Percentiles rank a stretch among this genome's conserved stretches.
Conservation (phyloP, 2,797 vertebrate species). For the Periparus ater region DNA sequence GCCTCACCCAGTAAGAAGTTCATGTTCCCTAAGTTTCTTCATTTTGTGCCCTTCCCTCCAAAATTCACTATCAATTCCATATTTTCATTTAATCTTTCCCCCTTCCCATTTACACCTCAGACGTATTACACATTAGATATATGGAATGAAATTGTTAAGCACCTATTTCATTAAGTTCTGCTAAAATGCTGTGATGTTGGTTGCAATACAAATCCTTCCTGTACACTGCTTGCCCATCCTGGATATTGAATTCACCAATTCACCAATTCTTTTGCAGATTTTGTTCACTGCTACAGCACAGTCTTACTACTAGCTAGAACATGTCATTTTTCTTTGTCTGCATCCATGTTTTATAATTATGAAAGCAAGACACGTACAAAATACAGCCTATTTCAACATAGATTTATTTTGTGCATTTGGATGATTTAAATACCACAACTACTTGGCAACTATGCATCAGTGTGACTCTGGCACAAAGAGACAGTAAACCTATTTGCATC, state of each 20-base stretch:
- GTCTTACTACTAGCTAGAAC: background rate
- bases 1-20: background rate
- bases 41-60: background rate
- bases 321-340: background rate
- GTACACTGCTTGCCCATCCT: background rate
- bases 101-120: background rate
- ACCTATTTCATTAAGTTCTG: background rate
- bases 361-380: background rate
- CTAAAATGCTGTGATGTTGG: background rate
- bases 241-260: background rate
- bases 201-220: background rate
- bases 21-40: background rate
- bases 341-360: background rate
- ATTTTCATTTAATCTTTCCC: background rate
- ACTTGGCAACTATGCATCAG: background rate
- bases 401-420: constrained; percentile 34
- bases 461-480: constrained; percentile 16
- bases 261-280: background rate
- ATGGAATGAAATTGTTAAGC: background rate
- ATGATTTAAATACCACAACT: constrained; percentile 31
- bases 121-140: background rate
- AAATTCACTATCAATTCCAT: background rate
- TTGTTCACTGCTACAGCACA: background rate
- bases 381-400: constrained; percentile 21
- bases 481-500: constrained; percentile 37